Base-by-base conservation (phyloP, 2,888 invertebrate genomes). In the Tachina lurida region DNA sequence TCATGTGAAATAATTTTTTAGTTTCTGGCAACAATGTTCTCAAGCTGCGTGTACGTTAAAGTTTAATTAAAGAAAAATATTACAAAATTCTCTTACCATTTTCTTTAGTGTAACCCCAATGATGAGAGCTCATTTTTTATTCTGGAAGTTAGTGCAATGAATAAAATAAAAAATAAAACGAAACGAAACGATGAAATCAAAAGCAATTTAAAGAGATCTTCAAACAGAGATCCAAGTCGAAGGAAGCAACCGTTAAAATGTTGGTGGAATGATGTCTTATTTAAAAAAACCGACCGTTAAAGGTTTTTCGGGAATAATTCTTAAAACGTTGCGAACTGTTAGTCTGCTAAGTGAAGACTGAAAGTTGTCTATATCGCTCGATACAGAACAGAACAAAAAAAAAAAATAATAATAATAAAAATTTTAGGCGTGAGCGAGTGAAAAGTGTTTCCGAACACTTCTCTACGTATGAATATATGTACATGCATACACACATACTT, bases 41-140 rank as follows among this genome's bases (percentile, higher is more conserved):
- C 10, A 65, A 13, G 22, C 65, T 47, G n/a, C n/a, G 22, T 45
- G 22, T 60, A 47, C 19, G 13, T 68, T 41, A 39, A 77, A 52
- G 68, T 68, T 77, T 63, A 47, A 52, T 68, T 78, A 43, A 68
- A 65, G 19, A 56, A 56, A 63, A 43, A 54, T 10, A 45, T 43
- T 31, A 31, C 31, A 31, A 31, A 31, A 70, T 54, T 43, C 67
- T 74, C 90, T 90, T 90, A 91, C 91, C 91, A 80, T 91, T 91
- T 88, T 90, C 91, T 87, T 90, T 89, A 80, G 91, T 91, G 80
- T 91, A 91, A 77, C 91, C 91, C 91, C 91, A 91, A 86, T 89
- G 90, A 73, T 84, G 73, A 75, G 84, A 62, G 43, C 73, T 68
- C 84, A 86, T 84, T 62, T 76, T 22, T 65, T 9, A 56, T 31